Percentiles rank a stretch among this genome's conserved stretches.
Evolutionary conservation across 2,113 vertebrate genomes (phyloP).

Genomic region (Sebastes fasciatus): DNA sequence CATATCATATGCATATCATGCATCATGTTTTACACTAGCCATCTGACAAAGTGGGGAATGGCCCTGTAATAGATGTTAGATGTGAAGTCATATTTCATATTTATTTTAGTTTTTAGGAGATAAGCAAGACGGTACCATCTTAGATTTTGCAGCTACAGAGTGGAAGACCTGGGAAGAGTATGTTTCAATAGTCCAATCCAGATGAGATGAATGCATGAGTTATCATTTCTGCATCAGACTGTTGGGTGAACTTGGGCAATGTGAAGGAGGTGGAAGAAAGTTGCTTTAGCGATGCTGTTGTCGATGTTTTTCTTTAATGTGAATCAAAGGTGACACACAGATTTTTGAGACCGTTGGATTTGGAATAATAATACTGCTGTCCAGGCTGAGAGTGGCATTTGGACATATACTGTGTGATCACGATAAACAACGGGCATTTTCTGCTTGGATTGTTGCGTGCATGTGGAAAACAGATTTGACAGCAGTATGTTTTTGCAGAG

Average conservation of each 20-base stretch:
- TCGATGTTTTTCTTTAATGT: too few relatives aligned
- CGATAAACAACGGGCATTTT: conserved; percentile 10
- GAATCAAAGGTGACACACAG: background rate
- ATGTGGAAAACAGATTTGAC: conserved; percentile 4
- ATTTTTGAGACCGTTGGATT: background rate
- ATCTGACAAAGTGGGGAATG: background rate
- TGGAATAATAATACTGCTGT: too few relatives aligned
- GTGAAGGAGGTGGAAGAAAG: background rate
- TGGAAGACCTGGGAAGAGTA: background rate
- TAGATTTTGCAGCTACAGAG: background rate
- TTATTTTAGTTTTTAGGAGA: background rate
- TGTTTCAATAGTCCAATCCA: background rate
- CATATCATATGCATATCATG: background rate
- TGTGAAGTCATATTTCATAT: background rate
- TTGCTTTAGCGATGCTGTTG: background rate
- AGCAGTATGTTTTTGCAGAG: background rate
- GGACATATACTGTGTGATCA: conserved; percentile 10
- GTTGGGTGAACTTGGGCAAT: background rate
- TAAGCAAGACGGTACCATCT: background rate
- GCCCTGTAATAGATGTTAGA: background rate
- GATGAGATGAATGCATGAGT: background rate
- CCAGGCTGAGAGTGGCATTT: background rate
- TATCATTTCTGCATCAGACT: background rate
- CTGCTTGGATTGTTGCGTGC: background rate
- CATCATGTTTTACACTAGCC: background rate